Evolutionary conservation across 2,888 invertebrate species (phyloP).

Genomic region (Margaritifera margaritifera): DNA sequence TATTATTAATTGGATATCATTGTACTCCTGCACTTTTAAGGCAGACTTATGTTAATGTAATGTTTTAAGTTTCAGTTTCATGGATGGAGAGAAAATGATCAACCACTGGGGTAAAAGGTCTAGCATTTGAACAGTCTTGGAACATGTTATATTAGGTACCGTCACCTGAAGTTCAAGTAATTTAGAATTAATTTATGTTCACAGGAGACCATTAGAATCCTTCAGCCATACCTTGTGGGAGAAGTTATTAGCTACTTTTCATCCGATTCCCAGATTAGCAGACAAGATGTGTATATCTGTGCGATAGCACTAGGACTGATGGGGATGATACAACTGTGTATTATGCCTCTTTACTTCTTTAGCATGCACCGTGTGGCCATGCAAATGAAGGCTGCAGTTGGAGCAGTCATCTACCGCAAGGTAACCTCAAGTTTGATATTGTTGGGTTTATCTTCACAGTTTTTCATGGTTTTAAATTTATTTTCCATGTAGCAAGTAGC

Average conservation of each 20-base stretch:
- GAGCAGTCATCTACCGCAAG: slow-evolving; percentile 40
- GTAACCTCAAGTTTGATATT: slow-evolving; percentile 1
- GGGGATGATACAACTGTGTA: slow-evolving; percentile 17
- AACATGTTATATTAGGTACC: too few species aligned
- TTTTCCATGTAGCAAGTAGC: too few species aligned
- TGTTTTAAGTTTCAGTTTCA: too few species aligned
- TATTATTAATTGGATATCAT: too few species aligned
- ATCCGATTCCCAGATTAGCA: slow-evolving; percentile 26
- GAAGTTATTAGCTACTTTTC: slow-evolving; percentile 70
- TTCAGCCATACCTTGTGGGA: slow-evolving; percentile 72
- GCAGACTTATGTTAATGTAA: too few species aligned
- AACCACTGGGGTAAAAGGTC: too few species aligned
- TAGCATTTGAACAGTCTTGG: too few species aligned
- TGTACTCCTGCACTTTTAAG: too few species aligned
- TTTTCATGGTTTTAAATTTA: background rate
- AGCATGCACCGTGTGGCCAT: slow-evolving; percentile 28
- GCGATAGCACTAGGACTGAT: slow-evolving; percentile 24
- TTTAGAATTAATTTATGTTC: too few species aligned
- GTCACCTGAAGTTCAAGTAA: too few species aligned
- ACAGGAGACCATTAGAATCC: slow-evolving; percentile 61
- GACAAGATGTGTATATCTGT: slow-evolving; percentile 31
- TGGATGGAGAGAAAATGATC: too few species aligned
- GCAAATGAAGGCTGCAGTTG: slow-evolving; percentile 41
- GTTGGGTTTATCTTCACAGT: too few species aligned
- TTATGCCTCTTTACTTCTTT: slow-evolving; percentile 33